Base-by-base conservation (phyloP, 2,113 vertebrate genomes). In the Gymnorhina tibicen region DNA sequence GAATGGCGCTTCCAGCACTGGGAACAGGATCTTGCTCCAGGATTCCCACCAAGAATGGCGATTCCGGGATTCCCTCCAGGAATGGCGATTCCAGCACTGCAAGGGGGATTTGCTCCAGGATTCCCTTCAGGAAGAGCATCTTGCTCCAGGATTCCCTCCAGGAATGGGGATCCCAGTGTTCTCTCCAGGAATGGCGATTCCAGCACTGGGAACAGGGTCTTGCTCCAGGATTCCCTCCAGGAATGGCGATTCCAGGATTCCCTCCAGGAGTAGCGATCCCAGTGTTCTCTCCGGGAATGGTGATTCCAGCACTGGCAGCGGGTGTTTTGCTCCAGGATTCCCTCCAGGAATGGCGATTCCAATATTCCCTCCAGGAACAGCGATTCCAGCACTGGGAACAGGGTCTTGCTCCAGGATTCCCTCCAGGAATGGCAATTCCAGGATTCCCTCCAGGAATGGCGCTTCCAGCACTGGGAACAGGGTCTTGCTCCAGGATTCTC, bases 321-420 rank as follows among this genome's bases (percentile, higher is more conserved):
- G 32, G 41, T 39, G 4, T 1, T 1, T 58, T 9, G 3, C 10
- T 46, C 32, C 32, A 44, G 1, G 1, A 58, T 58, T 58, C 24
- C 19, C 8, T 46, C 8, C 1, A 3, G 41, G 53, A 74, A 74
- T 33, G 50, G 22, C 0, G 0, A 11, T 41, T 32, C 39, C 39
- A 55, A 28, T 64, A 55, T 66, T 66, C 10, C 41, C 14, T 33
- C 10, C 6, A 7, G 68, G 35, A 72, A 41, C 6, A 12, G 33
- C 3, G 0, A 24, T 49, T 39, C 39, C n/a, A 14, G 6, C 13
- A 1, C 52, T 39, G 15, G 49, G 27, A 49, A 7, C 1, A 1
- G 42, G 33, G 11, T 1, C 0, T 60, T 11, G 4, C 11, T 50
- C n/a, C n/a, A 49, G 1, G 1, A 50, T 50, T 50, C 22, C 17